phyloP scores from a whole-genome alignment of 2,888 invertebrate species.

The Andrena fulva region DNA sequence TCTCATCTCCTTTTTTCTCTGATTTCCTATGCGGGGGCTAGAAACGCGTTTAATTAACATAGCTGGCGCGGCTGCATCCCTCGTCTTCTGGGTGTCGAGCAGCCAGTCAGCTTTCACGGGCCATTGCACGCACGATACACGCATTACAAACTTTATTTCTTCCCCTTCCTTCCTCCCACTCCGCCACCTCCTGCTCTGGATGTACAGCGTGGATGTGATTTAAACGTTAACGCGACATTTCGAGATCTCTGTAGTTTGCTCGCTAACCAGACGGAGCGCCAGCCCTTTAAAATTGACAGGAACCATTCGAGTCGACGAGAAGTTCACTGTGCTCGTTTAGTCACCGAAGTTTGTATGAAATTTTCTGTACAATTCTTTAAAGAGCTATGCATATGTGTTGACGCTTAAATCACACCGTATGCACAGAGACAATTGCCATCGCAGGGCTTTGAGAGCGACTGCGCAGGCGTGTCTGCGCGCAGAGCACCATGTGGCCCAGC shows the following conservation, averaged over 20 bases:
- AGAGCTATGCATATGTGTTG: neutral
- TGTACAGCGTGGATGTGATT: conserved; percentile 52
- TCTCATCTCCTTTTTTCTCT: conserved; percentile 70
- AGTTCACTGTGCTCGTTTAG: neutral
- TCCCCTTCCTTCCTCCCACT: conserved; percentile 20
- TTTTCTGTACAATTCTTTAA: neutral
- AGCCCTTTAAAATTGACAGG: conserved; percentile 7
- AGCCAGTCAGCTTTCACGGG: conserved; percentile 78
- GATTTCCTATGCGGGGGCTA: conserved; percentile 78
- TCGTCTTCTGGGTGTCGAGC: conserved; percentile 73
- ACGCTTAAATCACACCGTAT: conserved; percentile 24
- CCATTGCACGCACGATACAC: conserved; percentile 76
- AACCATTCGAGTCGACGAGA: neutral
- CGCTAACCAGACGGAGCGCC: conserved; percentile 9
- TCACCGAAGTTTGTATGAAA: neutral
- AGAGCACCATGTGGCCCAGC: conserved; percentile 62
- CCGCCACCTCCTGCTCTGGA: conserved; percentile 18
- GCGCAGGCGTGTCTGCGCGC: conserved; percentile 44
- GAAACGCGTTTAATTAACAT: conserved; percentile 84
- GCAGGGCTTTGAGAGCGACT: conserved; percentile 8
- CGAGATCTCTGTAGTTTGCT: conserved; percentile 16
- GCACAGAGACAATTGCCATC: conserved; percentile 4
- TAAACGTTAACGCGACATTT: conserved; percentile 56
- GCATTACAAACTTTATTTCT: conserved; percentile 63
- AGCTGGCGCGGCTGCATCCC: conserved; percentile 81